Base-by-base conservation (phyloP, 1,140 invertebrate species). In the Palaemon carinicauda region DNA sequence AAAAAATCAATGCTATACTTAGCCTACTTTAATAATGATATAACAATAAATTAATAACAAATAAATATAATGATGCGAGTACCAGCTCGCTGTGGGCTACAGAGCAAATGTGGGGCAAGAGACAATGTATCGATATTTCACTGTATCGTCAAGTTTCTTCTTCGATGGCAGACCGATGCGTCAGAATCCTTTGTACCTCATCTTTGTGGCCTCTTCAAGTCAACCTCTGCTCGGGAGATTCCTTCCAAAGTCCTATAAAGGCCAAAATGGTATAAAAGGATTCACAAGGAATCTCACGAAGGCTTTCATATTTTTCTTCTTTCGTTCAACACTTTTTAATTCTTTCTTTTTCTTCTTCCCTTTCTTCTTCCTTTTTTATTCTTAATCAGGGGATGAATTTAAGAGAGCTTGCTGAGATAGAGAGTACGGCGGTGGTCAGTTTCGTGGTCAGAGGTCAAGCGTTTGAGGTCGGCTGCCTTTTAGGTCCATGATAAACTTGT, bases 81-180 rank as follows among this genome's bases (percentile, higher is more conserved):
- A 74, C 21, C 69, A 31, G 52, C 71, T 83, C 52, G 31, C 73
- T 51, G 60, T 82, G 81, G 82, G 82, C 82, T 83, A 50, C 53
- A 27, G 60, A 24, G 80, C 71, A 51, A 56, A 29, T 75, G 53
- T 60, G 71, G 73, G 73, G 82, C 82, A 83, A 83, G 82, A 83
- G 82, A 83, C 82, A 74, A 60, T 83, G 82, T 83, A 75, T 75
- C 73, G 41, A 75, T 52, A 74, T 56, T 24, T 82, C 81, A 56
- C 71, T 21, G 71, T 50, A 75, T 73, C 54, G 73, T 54, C 65
- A 75, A 77, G 82, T 71, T 65, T 73, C 17, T 52, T 31, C 9
- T 52, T 29, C 52, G 82, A 77, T 83, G 82, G 82, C 73, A 53
- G 82, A 83, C 82, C 82, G 82, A n/a, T 52, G 71, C 73, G 53